A percentile compares a stretch with the other conserved stretches of the same genome.
Conservation (phyloP, 1,140 invertebrate genomes). For the Zaprionus camerounensis region DNA sequence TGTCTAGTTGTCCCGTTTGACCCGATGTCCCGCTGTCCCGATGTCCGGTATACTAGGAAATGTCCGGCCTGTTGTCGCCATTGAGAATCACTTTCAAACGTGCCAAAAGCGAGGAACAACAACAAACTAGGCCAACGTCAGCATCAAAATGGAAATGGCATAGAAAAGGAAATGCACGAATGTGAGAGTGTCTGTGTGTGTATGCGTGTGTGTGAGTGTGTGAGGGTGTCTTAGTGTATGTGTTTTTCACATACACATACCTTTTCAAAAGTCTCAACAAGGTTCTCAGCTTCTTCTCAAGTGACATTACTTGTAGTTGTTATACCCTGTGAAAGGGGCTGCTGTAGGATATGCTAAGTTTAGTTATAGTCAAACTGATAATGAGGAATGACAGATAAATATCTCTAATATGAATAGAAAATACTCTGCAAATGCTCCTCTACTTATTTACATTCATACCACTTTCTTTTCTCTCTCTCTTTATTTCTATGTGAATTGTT, state of each 20-base stretch:
- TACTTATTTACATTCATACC: background rate
- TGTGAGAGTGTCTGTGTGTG: background rate
- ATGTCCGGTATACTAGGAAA: constrained; percentile 7
- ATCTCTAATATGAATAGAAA: background rate
- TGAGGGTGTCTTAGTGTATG: constrained; percentile 3
- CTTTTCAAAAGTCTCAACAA: constrained; percentile 16
- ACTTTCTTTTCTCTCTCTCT: no score
- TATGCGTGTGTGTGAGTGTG: background rate
- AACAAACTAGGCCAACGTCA: constrained; percentile 64
- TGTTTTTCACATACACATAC: constrained; percentile 25
- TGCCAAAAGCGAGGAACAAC: constrained; percentile 32
- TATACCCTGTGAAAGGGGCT: constrained; percentile 3
- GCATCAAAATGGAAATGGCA: constrained; percentile 47
- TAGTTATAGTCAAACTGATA: background rate
- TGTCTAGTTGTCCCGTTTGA: constrained; percentile 8
- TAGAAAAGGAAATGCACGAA: constrained; percentile 45
- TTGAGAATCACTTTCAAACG: constrained; percentile 56
- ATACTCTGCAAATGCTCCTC: no score
- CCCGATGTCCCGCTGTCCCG: constrained; percentile 12
- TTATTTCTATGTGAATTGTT: no score
- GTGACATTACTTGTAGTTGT: constrained; percentile 8
- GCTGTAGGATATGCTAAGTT: background rate
- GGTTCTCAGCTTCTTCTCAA: constrained; percentile 5
- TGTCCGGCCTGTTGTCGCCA: constrained; percentile 41
- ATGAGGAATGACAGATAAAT: background rate